Base-by-base conservation (phyloP, 2,888 invertebrate genomes). In the Sialis lutaria region DNA sequence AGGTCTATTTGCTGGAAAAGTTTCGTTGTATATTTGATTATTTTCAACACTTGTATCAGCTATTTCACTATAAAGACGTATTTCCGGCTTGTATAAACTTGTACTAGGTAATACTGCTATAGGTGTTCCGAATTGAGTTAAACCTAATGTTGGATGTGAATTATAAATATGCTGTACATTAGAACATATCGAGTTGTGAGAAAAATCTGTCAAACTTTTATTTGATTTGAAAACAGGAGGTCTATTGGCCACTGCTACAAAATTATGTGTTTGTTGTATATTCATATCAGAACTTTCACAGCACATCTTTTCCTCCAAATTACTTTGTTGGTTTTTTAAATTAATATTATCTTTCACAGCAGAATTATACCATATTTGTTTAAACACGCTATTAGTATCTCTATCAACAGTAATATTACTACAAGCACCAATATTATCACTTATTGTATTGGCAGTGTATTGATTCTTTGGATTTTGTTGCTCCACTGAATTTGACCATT, bases 311-410 rank as follows among this genome's bases (percentile, higher is more conserved):
- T n/a, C n/a, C n/a, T n/a, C n/a, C n/a, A n/a, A n/a, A n/a, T n/a
- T n/a, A n/a, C n/a, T n/a, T 22, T 45, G 9, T 39, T 35, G 13
- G 8, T 13, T 35, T 37, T 31, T 46, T 12, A 43, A 31, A 42
- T 39, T 44, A 6, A 35, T 37, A 35, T 59, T 58, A 47, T 56
- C 55, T 47, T 53, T 52, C 5, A 55, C 54, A 8, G 56, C 55
- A 10, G 54, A 60, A 44, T 72, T 72, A 46, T 67, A 65, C 72
- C 73, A 73, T 44, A 72, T 72, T 53, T 65, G 63, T 57, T 70
- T 68, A 8, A 70, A 57, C 12, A 69, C 58, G 22, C 60, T 58
- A 39, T 62, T 61, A 0, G 69, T 69, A 49, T 60, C 60, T 35
- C 57, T 54, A 39, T n/a, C n/a, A n/a, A n/a, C n/a, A n/a, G n/a